phyloP scores from a whole-genome alignment of 2,888 invertebrate species.

The Eupithecia pulchellata region DNA sequence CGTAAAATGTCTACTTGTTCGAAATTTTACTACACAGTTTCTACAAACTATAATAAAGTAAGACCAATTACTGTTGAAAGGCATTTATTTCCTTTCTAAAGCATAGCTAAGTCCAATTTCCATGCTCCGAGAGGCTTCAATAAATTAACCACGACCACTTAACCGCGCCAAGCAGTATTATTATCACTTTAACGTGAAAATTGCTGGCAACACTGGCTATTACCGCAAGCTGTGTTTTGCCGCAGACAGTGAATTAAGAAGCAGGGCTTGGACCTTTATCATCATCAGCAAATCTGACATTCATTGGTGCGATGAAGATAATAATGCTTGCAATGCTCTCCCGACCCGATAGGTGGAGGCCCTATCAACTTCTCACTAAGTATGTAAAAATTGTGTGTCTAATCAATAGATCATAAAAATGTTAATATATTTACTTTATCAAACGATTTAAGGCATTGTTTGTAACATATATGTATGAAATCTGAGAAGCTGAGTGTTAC shows the following conservation, averaged over 20 bases:
- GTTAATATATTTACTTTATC: neutral
- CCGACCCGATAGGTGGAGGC: neutral
- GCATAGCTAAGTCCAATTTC: slow-evolving; percentile 37
- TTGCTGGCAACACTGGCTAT: slow-evolving; percentile 41
- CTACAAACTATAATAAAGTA: slow-evolving; percentile 26
- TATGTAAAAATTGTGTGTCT: neutral
- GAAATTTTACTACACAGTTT: slow-evolving; percentile 1
- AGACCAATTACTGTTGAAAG: slow-evolving; percentile 31
- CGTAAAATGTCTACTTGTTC: neutral
- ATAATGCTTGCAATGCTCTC: neutral
- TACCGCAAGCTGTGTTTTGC: slow-evolving; percentile 33
- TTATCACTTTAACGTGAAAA: slow-evolving; percentile 46
- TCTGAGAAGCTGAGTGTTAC: neutral
- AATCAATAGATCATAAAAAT: neutral
- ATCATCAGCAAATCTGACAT: neutral
- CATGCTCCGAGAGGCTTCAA: slow-evolving; percentile 36
- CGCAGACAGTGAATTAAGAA: slow-evolving; percentile 7
- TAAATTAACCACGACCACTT: slow-evolving; percentile 43
- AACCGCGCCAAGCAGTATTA: slow-evolving; percentile 38
- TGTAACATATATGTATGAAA: neutral
- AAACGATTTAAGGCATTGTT: neutral
- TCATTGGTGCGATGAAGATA: neutral
- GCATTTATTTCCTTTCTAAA: slow-evolving; percentile 33
- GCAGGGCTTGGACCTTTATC: slow-evolving; percentile 13
- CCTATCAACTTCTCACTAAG: neutral